Percentiles rank a stretch among this genome's conserved stretches.
Conservation (phyloP, 1,140 invertebrate genomes). For the Nasonia vitripennis region DNA sequence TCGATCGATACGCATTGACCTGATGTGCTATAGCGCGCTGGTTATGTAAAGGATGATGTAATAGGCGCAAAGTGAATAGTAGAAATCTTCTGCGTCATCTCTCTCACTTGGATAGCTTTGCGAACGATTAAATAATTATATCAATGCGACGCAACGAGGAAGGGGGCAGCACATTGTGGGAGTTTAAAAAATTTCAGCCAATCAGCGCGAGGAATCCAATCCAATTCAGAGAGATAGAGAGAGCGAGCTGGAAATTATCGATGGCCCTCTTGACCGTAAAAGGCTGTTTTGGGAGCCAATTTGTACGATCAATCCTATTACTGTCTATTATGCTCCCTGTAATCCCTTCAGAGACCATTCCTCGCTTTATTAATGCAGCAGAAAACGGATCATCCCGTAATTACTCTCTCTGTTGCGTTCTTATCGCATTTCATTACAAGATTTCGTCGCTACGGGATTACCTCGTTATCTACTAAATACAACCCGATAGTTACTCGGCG, state of each 20-base stretch:
- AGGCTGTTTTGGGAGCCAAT: slow-evolving; percentile 2
- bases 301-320: slow-evolving; percentile 17
- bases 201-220: no score
- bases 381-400: not conserved
- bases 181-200: no score
- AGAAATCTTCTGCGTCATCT: not conserved
- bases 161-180: no score
- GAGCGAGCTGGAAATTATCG: not conserved
- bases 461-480: not conserved
- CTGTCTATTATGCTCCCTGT: slow-evolving; percentile 9
- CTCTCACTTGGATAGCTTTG: no score
- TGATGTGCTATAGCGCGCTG: not conserved
- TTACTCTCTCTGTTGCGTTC: not conserved
- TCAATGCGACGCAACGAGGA: no score
- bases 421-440: not conserved
- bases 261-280: not conserved
- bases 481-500: no score
- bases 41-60: not conserved
- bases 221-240: no score
- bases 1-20: not conserved
- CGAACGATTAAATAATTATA: no score
- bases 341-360: slow-evolving; percentile 12
- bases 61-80: not conserved
- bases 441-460: not conserved
- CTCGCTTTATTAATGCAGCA: slow-evolving; percentile 9